A percentile compares a stretch with the other conserved stretches of the same genome.
These are phyloP conservation scores for Acleris holmiana DNA, from an alignment of 2,888 invertebrate genomes.

Conservation along the genomic window DNA sequence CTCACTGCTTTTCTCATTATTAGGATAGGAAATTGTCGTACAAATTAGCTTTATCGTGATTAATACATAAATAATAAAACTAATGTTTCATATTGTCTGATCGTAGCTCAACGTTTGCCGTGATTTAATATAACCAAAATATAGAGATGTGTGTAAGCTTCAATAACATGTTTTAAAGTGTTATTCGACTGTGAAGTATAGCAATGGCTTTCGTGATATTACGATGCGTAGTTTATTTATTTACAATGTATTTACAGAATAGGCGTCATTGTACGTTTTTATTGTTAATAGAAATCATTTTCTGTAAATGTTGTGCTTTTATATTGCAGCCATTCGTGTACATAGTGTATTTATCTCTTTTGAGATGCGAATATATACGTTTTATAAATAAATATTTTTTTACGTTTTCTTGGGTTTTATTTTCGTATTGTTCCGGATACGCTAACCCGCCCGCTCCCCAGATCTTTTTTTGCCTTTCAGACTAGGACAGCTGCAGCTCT, in stretches of 20 bases:
- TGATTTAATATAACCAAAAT: background rate
- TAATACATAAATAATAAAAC: constrained; percentile 13
- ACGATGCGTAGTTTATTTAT: constrained; percentile 14
- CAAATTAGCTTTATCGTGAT: constrained; percentile 28
- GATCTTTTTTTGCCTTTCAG: no score
- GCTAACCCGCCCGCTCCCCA: no score
- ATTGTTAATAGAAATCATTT: constrained; percentile 18
- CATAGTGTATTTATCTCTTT: constrained; percentile 20
- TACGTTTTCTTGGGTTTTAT: constrained; percentile 13
- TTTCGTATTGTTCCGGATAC: background rate
- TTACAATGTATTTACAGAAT: constrained; percentile 12
- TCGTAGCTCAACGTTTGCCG: constrained; percentile 21
- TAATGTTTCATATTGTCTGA: constrained; percentile 6
- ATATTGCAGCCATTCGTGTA: constrained; percentile 28
- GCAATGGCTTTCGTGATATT: constrained; percentile 23
- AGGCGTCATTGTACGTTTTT: background rate
- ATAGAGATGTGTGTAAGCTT: background rate
- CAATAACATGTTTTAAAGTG: constrained; percentile 3
- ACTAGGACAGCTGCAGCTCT: no score
- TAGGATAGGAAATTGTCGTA: constrained; percentile 24
- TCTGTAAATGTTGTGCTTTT: constrained; percentile 30
- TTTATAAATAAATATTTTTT: constrained; percentile 35
- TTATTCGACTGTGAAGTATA: constrained; percentile 6
- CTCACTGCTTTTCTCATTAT: background rate
- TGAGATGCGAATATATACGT: constrained; percentile 30